Evolutionary conservation across 2,113 vertebrate genomes (phyloP), one percentile per base, ranked within the genome.

Genomic region (Parus major): DNA sequence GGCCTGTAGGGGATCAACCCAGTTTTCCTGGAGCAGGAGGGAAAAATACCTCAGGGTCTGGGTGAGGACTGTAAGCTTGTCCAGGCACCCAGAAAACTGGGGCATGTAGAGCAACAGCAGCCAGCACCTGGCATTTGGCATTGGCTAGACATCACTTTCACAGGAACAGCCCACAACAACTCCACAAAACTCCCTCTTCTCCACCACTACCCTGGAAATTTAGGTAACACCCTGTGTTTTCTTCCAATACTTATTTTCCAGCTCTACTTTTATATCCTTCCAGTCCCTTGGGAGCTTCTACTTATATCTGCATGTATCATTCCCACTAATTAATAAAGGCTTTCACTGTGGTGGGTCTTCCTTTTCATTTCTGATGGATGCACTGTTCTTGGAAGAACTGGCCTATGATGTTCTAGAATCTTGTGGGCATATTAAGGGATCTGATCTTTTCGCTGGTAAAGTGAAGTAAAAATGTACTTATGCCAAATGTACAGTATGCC

Each of bases 1-100:
- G 2, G 2, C 20, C 10, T 35, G 11, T 7, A 31, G 31, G 14
- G 7, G 8, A 50, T 36, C 20, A 64, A 6, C 1, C 3, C 3
- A 6, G 12, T 77, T 83, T 33, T 23, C 21, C 8, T 27, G 23
- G 25, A 69, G 28, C 33, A 61, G 31, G 5, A 84, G 28, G 5
- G 11, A 52, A 42, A 63, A 61, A 61, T 46, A 33, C 11, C 33
- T 66, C n/a, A 23, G 35, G 41, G 28, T 27, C 42, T 27, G 12
- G 15, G 44, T 66, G 60, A 78, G 22, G 27, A 36, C 46, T 22
- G 6, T 63, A 25, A 69, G 12, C 20, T 61, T 50, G 29, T 44
- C 15, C 47, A 23, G 42, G 21, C 50, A 55, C 13, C n/a, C 35
- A 39, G 11, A 65, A 63, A 83, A 12, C n/a, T 46, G 42, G 31